These are phyloP conservation scores for Phalera bucephala DNA, from an alignment of 2,888 invertebrate genomes.

Conservation along the genomic window DNA sequence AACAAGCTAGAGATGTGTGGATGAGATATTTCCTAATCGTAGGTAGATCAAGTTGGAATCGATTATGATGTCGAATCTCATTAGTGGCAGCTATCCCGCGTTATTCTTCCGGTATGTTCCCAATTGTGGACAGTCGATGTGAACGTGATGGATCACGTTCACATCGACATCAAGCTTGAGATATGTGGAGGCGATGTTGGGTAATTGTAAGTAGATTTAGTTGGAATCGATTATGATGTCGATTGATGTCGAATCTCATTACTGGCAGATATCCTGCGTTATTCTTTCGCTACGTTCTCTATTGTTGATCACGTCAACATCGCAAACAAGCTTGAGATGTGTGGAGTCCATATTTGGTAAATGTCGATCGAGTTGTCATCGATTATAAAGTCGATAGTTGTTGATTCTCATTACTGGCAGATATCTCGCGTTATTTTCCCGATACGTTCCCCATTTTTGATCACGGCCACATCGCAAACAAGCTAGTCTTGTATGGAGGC, in stretches of 20 bases:
- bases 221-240: neutral
- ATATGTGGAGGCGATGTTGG: no score
- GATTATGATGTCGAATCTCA: slow-evolving; percentile 52
- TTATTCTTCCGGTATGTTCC: slow-evolving; percentile 31
- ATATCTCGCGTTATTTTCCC: slow-evolving; percentile 3
- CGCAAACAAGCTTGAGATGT: no score
- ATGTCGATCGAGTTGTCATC: neutral
- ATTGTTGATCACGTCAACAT: slow-evolving; percentile 23
- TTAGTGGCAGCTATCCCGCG: no score
- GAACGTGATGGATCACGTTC: slow-evolving; percentile 28
- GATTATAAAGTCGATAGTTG: neutral
- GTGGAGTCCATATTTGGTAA: no score
- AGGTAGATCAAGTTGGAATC: neutral
- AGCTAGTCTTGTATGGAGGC: no score
- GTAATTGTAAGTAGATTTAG: no score
- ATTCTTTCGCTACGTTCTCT: slow-evolving; percentile 27
- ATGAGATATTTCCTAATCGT: no score
- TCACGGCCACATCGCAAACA: slow-evolving; percentile 56
- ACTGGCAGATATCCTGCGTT: no score
- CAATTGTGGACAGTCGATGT: no score
- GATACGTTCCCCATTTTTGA: slow-evolving; percentile 20
- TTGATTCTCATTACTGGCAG: neutral
- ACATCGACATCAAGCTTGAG: no score
- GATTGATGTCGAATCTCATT: slow-evolving; percentile 60
- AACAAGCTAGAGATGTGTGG: no score